These are phyloP conservation scores for Trididemnum clinides DNA, from an alignment of 23 tunicate genomes.

Conservation along the genomic window DNA sequence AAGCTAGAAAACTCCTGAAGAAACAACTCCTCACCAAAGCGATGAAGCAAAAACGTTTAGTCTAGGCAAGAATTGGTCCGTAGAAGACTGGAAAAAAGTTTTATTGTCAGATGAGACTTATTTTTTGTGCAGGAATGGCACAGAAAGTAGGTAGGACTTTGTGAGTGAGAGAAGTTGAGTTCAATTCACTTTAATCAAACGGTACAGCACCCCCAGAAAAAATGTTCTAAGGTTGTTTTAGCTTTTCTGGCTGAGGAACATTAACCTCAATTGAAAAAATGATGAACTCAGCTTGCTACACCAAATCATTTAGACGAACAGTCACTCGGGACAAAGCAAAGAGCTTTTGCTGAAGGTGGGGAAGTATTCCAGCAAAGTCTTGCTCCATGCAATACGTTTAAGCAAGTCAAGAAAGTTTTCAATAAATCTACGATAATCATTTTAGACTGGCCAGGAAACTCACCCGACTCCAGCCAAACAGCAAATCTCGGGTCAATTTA, in stretches of 20 bases:
- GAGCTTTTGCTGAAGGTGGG: slow-evolving; percentile 34
- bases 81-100: slow-evolving; percentile 25
- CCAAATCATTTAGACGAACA: no score
- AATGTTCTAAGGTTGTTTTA: slow-evolving; percentile 21
- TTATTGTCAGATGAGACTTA: slow-evolving; percentile 6
- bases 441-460: no score
- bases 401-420: slow-evolving; percentile 17
- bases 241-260: slow-evolving; percentile 12
- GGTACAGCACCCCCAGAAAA: slow-evolving; percentile 14
- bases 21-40: neutral
- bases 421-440: no score
- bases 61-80: slow-evolving; percentile 16
- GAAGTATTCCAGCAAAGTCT: slow-evolving; percentile 27
- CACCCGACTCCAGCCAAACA: no score
- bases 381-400: slow-evolving; percentile 21
- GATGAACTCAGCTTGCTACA: no score
- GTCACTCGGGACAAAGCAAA: slow-evolving; percentile 17
- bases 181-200: slow-evolving; percentile 4
- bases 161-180: slow-evolving; percentile 6
- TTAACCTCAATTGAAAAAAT: slow-evolving; percentile 5
- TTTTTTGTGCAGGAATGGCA: slow-evolving; percentile 3
- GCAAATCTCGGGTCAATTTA: no score
- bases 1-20: slow-evolving; percentile 13
- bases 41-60: slow-evolving; percentile 10
- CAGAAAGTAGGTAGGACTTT: neutral